phyloP scores from a whole-genome alignment of 1,140 invertebrate species.

The Lasioglossum baleicum region DNA sequence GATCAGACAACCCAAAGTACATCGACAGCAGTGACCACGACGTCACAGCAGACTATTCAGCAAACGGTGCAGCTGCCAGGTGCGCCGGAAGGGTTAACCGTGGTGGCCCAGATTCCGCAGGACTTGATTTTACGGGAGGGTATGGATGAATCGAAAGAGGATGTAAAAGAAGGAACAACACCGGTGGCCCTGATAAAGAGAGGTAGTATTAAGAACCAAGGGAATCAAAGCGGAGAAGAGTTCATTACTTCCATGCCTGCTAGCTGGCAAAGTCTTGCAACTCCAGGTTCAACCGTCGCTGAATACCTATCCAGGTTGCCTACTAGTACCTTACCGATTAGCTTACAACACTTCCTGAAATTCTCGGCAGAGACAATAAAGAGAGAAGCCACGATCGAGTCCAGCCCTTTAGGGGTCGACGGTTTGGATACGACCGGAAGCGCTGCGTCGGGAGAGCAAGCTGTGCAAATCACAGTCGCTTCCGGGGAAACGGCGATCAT shows the following conservation, averaged over 20 bases:
- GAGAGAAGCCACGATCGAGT: conserved; percentile 79
- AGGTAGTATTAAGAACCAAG: conserved; percentile 76
- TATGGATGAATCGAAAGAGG: conserved; percentile 79
- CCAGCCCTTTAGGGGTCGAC: conserved; percentile 77
- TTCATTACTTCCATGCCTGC: conserved; percentile 76
- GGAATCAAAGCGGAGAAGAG: conserved; percentile 72
- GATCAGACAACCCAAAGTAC: conserved; percentile 79
- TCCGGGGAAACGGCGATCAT: conserved; percentile 78
- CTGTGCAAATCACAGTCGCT: conserved; percentile 76
- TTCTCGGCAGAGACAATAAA: conserved; percentile 82
- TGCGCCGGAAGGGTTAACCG: conserved; percentile 82
- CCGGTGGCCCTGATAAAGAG: conserved; percentile 81
- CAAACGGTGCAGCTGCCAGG: conserved; percentile 78
- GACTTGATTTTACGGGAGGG: conserved; percentile 83
- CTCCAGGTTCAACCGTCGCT: conserved; percentile 87
- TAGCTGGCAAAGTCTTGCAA: conserved; percentile 86
- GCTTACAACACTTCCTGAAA: conserved; percentile 82
- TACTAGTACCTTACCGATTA: conserved; percentile 79
- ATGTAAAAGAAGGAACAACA: conserved; percentile 77
- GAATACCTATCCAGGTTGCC: conserved; percentile 89
- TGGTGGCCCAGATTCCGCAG: conserved; percentile 84
- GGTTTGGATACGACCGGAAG: conserved; percentile 74
- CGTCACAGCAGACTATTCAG: conserved; percentile 75
- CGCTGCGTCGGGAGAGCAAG: conserved; percentile 69
- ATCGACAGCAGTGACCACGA: conserved; percentile 75